Base-by-base conservation (phyloP, 53 echinoderm and acorn worm genomes). In the Crossaster papposus region DNA sequence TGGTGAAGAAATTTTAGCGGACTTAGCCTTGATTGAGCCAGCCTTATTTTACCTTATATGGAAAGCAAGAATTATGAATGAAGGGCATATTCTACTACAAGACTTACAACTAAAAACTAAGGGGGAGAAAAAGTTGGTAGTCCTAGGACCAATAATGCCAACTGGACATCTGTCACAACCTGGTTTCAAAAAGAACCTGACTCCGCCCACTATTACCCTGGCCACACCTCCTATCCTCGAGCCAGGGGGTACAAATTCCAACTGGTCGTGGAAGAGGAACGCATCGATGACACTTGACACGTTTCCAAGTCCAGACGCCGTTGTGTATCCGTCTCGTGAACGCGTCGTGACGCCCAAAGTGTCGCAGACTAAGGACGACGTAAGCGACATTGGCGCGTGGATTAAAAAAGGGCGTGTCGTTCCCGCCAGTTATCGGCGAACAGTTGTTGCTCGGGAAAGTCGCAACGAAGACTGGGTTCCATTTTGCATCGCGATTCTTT, bases 381-480 rank as follows among this genome's bases (percentile, higher is more conserved):
- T 74, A 26, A 65, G 44, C 10, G 54, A 64, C 0, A 18, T 83
- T 0, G 26, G 70, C 17, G n/a, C 23, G 17, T 26, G 18, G 38
- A 84, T 91, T 51, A 33, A 28, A 0, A 14, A 84, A 36, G 14
- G 29, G 23, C 32, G 32, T 35, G 13, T 84, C 6, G 29, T 91
- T 77, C 91, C 79, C 10, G 52, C 91, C 29, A 77, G 51, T 53
- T 65, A 83, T 32, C 84, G 65, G 23, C 79, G 91, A 32, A 75
- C 71, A n/a, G 6, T 75, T 14, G 58, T 58, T 3, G 23, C 68
- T 2, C 34, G 79, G 53, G 54, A 76, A 36, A 26, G 32, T 15
- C 4, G 14, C 3, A 51, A 53, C 4, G 91, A 91, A 29, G 85
- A 91, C 23, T 91, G 91, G 91, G 91, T 91, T 20, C 91, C 91